phyloP scores from a whole-genome alignment of 2,888 invertebrate genomes.

The Sminthurinus aureus region DNA sequence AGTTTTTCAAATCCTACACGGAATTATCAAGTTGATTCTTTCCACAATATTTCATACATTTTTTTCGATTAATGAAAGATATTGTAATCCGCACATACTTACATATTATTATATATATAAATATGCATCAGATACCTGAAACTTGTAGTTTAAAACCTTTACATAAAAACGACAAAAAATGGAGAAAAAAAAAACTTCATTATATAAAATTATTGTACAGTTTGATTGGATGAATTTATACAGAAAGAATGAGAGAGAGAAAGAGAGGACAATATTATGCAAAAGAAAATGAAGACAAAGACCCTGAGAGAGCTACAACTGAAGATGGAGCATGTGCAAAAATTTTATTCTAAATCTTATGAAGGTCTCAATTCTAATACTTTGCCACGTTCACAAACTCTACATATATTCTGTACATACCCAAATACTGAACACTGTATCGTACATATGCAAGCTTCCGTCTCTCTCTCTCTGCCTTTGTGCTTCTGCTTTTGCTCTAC shows the following conservation, averaged over 20 bases:
- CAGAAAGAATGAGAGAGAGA: not conserved
- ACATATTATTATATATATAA: not conserved
- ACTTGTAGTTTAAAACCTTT: not conserved
- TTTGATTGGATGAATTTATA: not conserved
- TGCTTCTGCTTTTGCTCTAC: not conserved
- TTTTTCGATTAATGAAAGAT: no score
- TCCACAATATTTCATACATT: no score
- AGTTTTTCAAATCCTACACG: no score
- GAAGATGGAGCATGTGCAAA: conserved; percentile 28
- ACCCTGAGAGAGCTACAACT: not conserved
- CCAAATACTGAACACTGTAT: not conserved
- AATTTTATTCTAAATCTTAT: conserved; percentile 18
- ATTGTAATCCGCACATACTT: not conserved
- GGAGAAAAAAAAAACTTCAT: no score
- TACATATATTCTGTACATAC: not conserved
- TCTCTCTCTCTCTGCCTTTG: conserved; percentile 16
- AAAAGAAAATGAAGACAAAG: not conserved
- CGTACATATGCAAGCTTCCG: not conserved
- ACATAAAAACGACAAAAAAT: no score
- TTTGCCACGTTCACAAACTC: not conserved
- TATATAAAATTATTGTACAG: conserved; percentile 3
- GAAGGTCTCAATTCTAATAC: not conserved
- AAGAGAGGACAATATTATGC: not conserved
- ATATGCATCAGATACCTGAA: not conserved
- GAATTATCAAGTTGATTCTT: no score